Conservation (phyloP, 2,888 invertebrate species). For the Drosophila meridionalis region DNA sequence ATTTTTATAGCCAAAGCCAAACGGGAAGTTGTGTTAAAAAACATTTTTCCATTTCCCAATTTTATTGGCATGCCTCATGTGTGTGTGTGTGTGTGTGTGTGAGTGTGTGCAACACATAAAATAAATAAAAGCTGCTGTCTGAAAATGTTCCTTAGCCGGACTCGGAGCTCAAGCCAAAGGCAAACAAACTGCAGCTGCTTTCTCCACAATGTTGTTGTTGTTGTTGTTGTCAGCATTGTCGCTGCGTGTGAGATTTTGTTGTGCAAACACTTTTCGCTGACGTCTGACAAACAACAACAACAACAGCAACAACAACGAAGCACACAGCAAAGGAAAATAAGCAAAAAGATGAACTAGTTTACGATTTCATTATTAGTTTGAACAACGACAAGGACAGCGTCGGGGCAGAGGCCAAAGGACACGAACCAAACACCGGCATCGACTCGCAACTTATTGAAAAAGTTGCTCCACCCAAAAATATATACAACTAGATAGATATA, state of each 20-base stretch:
- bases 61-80: slow-evolving; percentile 59
- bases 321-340: slow-evolving; percentile 2
- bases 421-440: slow-evolving; percentile 32
- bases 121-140: slow-evolving; percentile 71
- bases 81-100: slow-evolving; percentile 12
- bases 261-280: slow-evolving; percentile 76
- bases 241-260: slow-evolving; percentile 39
- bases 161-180: slow-evolving; percentile 44
- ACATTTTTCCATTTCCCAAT: slow-evolving; percentile 78
- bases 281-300: slow-evolving; percentile 50
- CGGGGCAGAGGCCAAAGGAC: slow-evolving; percentile 24
- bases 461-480: slow-evolving; percentile 57
- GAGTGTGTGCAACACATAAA: slow-evolving; percentile 49
- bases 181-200: slow-evolving; percentile 50
- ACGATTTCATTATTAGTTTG: slow-evolving; percentile 80
- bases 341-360: slow-evolving; percentile 73
- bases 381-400: slow-evolving; percentile 55
- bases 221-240: slow-evolving; percentile 36
- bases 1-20: slow-evolving; percentile 34
- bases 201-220: slow-evolving; percentile 29
- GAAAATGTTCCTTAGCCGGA: slow-evolving; percentile 49
- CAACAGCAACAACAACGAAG: slow-evolving; percentile 1
- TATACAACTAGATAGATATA: not conserved
- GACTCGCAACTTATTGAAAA: slow-evolving; percentile 76
- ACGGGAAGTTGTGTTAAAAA: slow-evolving; percentile 59